phyloP scores from a whole-genome alignment of 2,113 vertebrate species.

The Pseudorasbora parva region DNA sequence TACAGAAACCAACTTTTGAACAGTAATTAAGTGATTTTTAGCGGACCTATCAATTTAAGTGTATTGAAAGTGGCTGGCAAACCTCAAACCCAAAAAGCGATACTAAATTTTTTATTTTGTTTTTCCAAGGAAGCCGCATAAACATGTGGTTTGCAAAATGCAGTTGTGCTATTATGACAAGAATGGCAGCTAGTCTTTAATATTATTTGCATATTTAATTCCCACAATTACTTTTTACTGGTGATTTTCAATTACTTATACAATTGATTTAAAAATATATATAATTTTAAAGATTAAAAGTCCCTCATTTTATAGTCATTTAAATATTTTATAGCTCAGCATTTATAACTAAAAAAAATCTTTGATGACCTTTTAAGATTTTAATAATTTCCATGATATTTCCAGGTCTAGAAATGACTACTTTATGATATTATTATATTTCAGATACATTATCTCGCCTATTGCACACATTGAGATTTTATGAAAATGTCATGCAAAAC shows the following conservation, averaged over 20 bases:
- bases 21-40: not conserved
- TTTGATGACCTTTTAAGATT: not conserved
- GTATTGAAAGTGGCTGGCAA: not conserved
- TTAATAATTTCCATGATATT: conserved; percentile 6
- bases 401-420: conserved; percentile 7
- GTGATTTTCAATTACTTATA: not conserved
- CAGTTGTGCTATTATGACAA: not conserved
- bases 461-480: not conserved
- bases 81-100: not conserved
- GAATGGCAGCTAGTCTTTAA: not conserved
- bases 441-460: not conserved
- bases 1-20: not conserved
- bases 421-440: conserved; percentile 2
- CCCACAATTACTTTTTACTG: not conserved
- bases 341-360: not conserved
- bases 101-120: not conserved
- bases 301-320: not conserved
- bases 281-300: not conserved
- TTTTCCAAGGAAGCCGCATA: not conserved
- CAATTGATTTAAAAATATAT: too few relatives aligned
- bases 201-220: not conserved
- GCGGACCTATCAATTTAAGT: not conserved
- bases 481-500: conserved; percentile 2
- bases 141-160: not conserved
- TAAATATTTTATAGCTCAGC: not conserved